Base-by-base conservation (phyloP, 92 coral and sea anemone species). In the Desmophyllum pertusum region DNA sequence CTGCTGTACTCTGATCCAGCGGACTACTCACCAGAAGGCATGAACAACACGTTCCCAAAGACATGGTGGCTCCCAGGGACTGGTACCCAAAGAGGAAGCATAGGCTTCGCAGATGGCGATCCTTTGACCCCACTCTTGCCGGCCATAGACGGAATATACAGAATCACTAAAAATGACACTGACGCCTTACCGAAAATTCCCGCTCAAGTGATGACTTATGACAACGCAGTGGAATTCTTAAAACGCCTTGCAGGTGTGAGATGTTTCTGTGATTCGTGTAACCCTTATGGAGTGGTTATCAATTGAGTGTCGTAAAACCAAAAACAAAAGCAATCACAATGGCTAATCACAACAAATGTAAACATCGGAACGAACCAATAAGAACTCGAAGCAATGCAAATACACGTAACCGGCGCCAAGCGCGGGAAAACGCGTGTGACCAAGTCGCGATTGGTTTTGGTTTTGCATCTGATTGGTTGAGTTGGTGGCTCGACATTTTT, bases 111-210 rank as follows among this genome's bases (percentile, higher is more conserved):
- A 14, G 31, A 40, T 21, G 96, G 98, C 33, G 98, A 95, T 64
- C 96, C 96, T 10, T 57, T 90, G 62, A 95, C 98, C 42, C 96
- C 96, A n/a, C 91, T 86, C 59, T 88, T 92, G 31, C 98, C 98
- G 37, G 70, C 98, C 64, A 89, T 85, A 19, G 94, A 94, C 10
- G 98, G 94, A 8, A 84, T 95, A 21, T 90, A 85, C 78, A 78
- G 96, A 38, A 51, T 83, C 31, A 85, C 87, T 31, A 51, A 35
- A 35, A 92, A 86, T 66, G 67, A 93, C 46, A 88, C 89, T 19
- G 73, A 73, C 18, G 90, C 75, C 4, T 75, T 90, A 4, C 94
- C 96, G 6, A 70, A 75, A 10, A 90, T 95, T 40, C 98, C 98
- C 0, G 98, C 98, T 1, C 90, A 89, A 27, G 84, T 93, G 9